These are phyloP conservation scores for Chelonus insularis DNA, from an alignment of 1,140 invertebrate genomes.

Conservation along the genomic window DNA sequence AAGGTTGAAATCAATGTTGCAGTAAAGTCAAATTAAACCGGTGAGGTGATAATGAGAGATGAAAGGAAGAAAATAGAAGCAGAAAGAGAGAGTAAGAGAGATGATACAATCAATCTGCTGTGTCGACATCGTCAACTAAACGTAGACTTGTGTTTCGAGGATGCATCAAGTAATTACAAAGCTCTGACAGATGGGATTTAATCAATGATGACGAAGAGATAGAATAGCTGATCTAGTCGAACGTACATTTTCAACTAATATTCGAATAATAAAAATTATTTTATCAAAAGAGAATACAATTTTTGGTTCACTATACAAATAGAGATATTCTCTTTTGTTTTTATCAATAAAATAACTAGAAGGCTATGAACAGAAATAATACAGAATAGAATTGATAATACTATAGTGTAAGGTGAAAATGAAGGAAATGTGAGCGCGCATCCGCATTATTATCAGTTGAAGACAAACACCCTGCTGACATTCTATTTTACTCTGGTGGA, in stretches of 20 bases:
- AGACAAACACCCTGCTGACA: background rate
- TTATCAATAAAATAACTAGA: background rate
- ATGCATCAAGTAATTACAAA: constrained; percentile 25
- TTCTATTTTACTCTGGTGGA: constrained; percentile 2
- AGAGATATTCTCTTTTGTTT: too few species aligned
- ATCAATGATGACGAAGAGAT: background rate
- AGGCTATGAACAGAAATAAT: too few species aligned
- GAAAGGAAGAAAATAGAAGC: constrained; percentile 1
- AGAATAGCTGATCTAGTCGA: background rate
- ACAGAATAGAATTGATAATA: background rate
- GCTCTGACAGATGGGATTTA: constrained; percentile 6
- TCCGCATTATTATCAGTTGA: constrained; percentile 9
- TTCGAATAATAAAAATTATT: too few species aligned
- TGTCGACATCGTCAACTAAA: constrained; percentile 13
- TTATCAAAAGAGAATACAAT: too few species aligned
- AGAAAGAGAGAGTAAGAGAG: constrained; percentile 7
- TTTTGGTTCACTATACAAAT: too few species aligned
- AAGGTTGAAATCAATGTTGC: too few species aligned
- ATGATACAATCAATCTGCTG: constrained; percentile 19
- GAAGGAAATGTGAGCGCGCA: constrained; percentile 5
- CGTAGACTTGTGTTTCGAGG: constrained; percentile 11
- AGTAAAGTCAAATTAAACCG: background rate
- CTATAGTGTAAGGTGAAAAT: background rate
- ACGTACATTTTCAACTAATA: too few species aligned
- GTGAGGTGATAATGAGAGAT: background rate